Conservation (phyloP, 2,797 vertebrate species). For the Notolabrus celidotus region DNA sequence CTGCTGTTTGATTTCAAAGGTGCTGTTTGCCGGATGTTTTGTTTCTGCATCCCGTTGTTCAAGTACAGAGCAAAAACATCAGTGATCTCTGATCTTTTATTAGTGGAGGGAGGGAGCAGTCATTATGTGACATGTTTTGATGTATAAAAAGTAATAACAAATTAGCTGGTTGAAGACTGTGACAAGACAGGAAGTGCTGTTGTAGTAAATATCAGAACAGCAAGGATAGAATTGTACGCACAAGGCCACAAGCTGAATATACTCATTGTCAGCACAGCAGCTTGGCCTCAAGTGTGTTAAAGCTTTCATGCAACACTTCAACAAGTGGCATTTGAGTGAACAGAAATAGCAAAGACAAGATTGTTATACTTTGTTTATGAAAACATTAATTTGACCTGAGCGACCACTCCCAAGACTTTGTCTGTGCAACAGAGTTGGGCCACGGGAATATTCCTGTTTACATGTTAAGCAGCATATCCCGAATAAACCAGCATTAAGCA, state of each 20-base stretch:
- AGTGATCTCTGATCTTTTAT: not conserved
- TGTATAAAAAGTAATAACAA: not conserved
- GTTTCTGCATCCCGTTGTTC: slow-evolving; percentile 12
- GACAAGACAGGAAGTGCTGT: too few relatives aligned
- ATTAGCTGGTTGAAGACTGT: not conserved
- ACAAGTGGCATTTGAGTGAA: not conserved
- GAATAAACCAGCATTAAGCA: too few relatives aligned
- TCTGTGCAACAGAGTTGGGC: too few relatives aligned
- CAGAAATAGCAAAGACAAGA: not conserved
- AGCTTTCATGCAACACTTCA: not conserved
- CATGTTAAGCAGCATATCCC: too few relatives aligned
- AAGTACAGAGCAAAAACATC: slow-evolving; percentile 5
- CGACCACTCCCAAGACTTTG: too few relatives aligned
- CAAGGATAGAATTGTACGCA: too few relatives aligned
- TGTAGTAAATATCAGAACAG: too few relatives aligned
- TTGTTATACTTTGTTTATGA: not conserved
- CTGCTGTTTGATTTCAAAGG: slow-evolving; percentile 13
- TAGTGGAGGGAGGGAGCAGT: not conserved
- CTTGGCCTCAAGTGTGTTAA: too few relatives aligned
- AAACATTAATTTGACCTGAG: too few relatives aligned
- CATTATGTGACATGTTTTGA: not conserved
- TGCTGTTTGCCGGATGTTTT: slow-evolving; percentile 18
- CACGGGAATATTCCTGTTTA: too few relatives aligned
- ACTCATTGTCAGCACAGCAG: too few relatives aligned
- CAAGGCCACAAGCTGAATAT: too few relatives aligned